These are phyloP conservation scores for Solenopsis fugax DNA, from an alignment of 1,140 invertebrate genomes.

Conservation along the genomic window DNA sequence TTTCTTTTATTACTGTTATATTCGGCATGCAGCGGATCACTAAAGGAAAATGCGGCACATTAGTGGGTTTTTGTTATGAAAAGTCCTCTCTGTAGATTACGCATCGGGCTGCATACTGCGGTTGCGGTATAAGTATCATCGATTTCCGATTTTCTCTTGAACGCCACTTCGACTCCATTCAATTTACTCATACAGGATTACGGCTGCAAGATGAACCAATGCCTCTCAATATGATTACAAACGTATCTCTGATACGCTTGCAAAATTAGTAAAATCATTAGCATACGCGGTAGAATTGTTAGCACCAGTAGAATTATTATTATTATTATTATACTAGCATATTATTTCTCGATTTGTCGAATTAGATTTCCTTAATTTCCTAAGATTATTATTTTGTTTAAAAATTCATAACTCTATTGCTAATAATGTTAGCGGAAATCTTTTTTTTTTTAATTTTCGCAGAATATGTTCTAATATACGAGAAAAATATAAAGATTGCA, in stretches of 20 bases:
- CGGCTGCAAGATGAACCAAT: neutral
- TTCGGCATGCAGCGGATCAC: neutral
- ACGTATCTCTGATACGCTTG: neutral
- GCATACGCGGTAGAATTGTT: neutral
- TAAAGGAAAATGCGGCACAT: conserved; percentile 12
- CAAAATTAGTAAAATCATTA: conserved; percentile 11
- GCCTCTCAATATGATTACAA: neutral
- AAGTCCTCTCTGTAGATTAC: conserved; percentile 33
- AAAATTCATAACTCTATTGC: no score
- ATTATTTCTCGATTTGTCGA: no score
- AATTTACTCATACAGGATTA: conserved; percentile 32
- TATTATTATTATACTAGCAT: no score
- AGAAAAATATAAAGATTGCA: no score
- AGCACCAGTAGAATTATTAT: no score
- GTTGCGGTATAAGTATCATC: conserved; percentile 29
- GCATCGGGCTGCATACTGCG: neutral
- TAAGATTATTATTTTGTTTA: no score
- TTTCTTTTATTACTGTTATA: neutral
- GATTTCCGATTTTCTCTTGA: conserved; percentile 56
- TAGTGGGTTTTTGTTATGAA: conserved; percentile 35
- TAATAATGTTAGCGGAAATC: no score
- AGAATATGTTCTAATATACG: no score
- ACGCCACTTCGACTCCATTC: conserved; percentile 18
- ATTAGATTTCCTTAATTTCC: no score
- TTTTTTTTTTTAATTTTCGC: no score